These are phyloP conservation scores for Xylota sylvarum DNA, from an alignment of 2,888 invertebrate genomes.

Conservation along the genomic window DNA sequence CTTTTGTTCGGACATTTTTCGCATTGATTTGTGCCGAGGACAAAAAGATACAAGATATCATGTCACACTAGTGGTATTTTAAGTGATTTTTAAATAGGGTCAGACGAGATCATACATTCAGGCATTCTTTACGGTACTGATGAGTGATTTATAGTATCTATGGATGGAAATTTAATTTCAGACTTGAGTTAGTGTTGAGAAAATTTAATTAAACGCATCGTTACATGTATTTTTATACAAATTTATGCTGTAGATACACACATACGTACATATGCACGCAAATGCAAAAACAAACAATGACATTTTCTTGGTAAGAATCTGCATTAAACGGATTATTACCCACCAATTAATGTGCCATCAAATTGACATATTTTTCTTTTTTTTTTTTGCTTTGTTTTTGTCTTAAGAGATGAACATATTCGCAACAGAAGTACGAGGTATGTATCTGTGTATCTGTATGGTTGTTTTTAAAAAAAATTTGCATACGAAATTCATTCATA, in stretches of 20 bases:
- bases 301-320: conserved; percentile 68
- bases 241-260: conserved; percentile 26
- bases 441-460: not conserved
- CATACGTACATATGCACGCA: not conserved
- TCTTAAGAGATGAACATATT: conserved; percentile 4
- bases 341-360: conserved; percentile 71
- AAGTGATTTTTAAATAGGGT: conserved; percentile 81
- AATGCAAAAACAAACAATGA: conserved; percentile 11
- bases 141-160: conserved; percentile 69
- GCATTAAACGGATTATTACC: conserved; percentile 71
- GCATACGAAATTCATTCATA: conserved; percentile 75
- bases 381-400: conserved; percentile 30
- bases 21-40: conserved; percentile 55
- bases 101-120: conserved; percentile 76
- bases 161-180: conserved; percentile 73
- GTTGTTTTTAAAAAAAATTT: conserved; percentile 31
- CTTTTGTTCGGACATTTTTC: conserved; percentile 71
- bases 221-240: conserved; percentile 61
- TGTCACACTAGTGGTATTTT: conserved; percentile 83
- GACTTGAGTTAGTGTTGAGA: conserved; percentile 51
- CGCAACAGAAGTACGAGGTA: not conserved
- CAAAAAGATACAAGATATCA: conserved; percentile 59
- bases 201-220: conserved; percentile 71
- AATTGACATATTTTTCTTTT: conserved; percentile 67
- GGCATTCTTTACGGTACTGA: conserved; percentile 35